Evolutionary conservation across 2,888 invertebrate species (phyloP), one percentile per base, ranked within the genome.

Genomic region (Perdita meconis): DNA sequence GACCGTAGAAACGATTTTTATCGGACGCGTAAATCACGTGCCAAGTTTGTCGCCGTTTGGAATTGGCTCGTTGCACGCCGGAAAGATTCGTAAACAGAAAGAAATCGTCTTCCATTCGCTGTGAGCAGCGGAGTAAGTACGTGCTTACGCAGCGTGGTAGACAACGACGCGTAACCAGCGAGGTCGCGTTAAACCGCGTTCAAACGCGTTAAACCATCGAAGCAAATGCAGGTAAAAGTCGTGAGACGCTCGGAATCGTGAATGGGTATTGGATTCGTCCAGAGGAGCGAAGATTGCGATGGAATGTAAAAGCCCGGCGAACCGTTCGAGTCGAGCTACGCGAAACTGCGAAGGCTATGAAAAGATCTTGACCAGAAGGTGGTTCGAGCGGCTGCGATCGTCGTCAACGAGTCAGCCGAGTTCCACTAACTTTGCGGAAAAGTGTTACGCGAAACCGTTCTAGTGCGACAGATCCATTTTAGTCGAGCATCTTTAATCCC

Each of bases 301-400:
- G 82, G 70, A 57, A 82, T 79, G 82, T 82, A 75, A 82, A 82
- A 79, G 67, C 30, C 70, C 76, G 73, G 69, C 75, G 79, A 76
- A 76, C 75, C 82, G 65, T 79, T 30, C 34, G 63, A 40, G 47
- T 16, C 44, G 69, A 69, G 69, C 34, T 12, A 44, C 13, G 56
- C 30, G 59, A 47, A 63, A 42, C 67, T 42, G 47, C 12, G 12
- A 38, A 40, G 36, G 53, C 24, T 19, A 40, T 19, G 44, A 44
- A 24, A 8, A 16, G 19, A 42, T 34, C 42, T 60, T 44, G 34
- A 53, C 36, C 8, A 34, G 44, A 61, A 36, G 61, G 44, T 24
- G 19, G 2, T 3, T n/a, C 19, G 26, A 36, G 10, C 47, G 10
- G 10, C 44, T 12, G 51, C 53, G 68, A 42, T 74, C 69, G 67